phyloP scores from a whole-genome alignment of 2,888 invertebrate species.

The Zygaena filipendulae region DNA sequence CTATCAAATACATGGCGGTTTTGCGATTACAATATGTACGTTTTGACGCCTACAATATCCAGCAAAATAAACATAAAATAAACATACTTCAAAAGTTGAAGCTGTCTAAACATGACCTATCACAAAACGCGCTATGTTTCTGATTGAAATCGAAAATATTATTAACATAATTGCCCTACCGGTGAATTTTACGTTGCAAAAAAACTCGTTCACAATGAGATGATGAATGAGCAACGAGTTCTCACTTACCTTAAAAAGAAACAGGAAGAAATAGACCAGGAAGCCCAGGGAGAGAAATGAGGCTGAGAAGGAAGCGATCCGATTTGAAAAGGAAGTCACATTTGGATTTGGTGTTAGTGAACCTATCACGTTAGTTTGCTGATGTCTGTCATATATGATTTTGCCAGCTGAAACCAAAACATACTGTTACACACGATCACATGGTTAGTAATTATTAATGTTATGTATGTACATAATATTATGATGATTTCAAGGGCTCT shows the following conservation, averaged over 20 bases:
- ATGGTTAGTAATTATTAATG: slow-evolving; percentile 9
- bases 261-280: slow-evolving; percentile 59
- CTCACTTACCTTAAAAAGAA: slow-evolving; percentile 56
- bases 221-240: too few species aligned
- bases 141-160: too few species aligned
- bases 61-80: too few species aligned
- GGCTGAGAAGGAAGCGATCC: slow-evolving; percentile 52
- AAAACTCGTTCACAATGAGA: too few species aligned
- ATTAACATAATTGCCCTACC: too few species aligned
- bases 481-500: neutral
- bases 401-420: slow-evolving; percentile 64
- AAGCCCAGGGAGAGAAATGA: slow-evolving; percentile 70
- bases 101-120: too few species aligned
- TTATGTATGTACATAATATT: neutral
- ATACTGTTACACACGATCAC: slow-evolving; percentile 26
- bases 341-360: slow-evolving; percentile 60
- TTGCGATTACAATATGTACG: too few species aligned
- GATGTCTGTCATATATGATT: slow-evolving; percentile 72
- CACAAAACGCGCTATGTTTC: too few species aligned
- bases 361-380: slow-evolving; percentile 64
- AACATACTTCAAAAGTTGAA: too few species aligned
- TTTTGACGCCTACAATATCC: too few species aligned
- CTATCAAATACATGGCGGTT: too few species aligned
- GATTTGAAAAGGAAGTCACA: slow-evolving; percentile 55
- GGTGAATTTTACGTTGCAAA: too few species aligned